phyloP scores from a whole-genome alignment of 1,140 invertebrate species.

The Bombus sibiricus region DNA sequence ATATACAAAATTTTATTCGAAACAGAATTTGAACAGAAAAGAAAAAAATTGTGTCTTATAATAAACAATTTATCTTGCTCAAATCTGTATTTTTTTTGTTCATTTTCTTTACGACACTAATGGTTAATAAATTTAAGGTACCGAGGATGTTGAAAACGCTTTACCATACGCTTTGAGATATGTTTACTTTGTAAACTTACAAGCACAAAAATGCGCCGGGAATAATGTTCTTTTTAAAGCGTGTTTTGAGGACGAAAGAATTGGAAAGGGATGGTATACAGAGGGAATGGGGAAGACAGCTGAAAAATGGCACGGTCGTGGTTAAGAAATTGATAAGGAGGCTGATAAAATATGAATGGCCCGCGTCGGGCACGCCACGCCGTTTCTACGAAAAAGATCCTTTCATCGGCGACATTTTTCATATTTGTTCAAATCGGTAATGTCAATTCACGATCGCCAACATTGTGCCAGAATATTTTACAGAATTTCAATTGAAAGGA shows the following conservation, averaged over 20 bases:
- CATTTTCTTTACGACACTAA: neutral
- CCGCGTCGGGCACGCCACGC: constrained; percentile 36
- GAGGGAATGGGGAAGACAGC: constrained; percentile 40
- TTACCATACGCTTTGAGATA: neutral
- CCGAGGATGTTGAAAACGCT: neutral
- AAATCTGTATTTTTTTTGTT: neutral
- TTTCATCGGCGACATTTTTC: constrained; percentile 35
- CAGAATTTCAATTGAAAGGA: neutral
- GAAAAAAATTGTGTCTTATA: neutral
- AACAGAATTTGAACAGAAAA: neutral
- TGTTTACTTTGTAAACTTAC: constrained; percentile 26
- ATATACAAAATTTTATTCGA: neutral
- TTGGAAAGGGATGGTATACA: constrained; percentile 18
- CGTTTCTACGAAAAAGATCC: constrained; percentile 49
- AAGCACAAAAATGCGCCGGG: neutral
- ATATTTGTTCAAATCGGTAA: constrained; percentile 43
- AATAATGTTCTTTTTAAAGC: constrained; percentile 28
- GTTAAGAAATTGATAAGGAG: constrained; percentile 76
- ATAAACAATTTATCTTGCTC: neutral
- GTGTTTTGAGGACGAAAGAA: constrained; percentile 19
- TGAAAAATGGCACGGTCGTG: constrained; percentile 70
- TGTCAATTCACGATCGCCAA: constrained; percentile 23
- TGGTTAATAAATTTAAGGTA: constrained; percentile 16
- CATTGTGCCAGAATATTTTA: neutral
- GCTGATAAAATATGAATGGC: constrained; percentile 74